Conservation (phyloP, 2,797 vertebrate species). For the Pangasius krempfi region DNA sequence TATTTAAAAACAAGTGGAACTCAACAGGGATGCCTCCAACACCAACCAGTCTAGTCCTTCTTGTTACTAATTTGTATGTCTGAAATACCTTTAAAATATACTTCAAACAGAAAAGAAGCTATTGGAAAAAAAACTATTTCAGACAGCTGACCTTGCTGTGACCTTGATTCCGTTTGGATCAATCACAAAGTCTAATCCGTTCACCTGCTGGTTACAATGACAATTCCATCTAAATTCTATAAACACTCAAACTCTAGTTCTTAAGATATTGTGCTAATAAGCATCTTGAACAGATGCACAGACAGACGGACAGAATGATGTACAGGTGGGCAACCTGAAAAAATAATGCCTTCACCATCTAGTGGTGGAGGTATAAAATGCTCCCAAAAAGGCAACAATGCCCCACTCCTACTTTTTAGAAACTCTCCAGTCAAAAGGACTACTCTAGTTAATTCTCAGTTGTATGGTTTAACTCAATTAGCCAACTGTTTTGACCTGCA, state of each 20-base stretch:
- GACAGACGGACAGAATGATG: not conserved
- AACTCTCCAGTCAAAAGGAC: slow-evolving; percentile 15
- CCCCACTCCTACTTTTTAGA: slow-evolving; percentile 16
- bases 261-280: not conserved
- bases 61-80: not conserved
- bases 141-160: not conserved
- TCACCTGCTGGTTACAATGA: not conserved
- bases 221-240: not conserved
- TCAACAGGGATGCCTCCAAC: not conserved
- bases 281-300: not conserved
- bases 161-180: not conserved
- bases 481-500: slow-evolving; percentile 53
- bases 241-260: not conserved
- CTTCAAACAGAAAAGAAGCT: not conserved
- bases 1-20: not conserved
- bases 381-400: slow-evolving; percentile 13
- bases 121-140: not conserved
- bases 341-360: slow-evolving; percentile 20
- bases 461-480: slow-evolving; percentile 53
- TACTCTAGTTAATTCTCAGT: slow-evolving; percentile 23
- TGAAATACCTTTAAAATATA: not conserved
- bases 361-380: slow-evolving; percentile 1
- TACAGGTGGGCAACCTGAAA: not conserved
- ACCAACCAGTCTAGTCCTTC: not conserved
- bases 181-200: not conserved